These are phyloP conservation scores for Haemorhous mexicanus DNA, from an alignment of 2,113 vertebrate genomes.

Conservation along the genomic window DNA sequence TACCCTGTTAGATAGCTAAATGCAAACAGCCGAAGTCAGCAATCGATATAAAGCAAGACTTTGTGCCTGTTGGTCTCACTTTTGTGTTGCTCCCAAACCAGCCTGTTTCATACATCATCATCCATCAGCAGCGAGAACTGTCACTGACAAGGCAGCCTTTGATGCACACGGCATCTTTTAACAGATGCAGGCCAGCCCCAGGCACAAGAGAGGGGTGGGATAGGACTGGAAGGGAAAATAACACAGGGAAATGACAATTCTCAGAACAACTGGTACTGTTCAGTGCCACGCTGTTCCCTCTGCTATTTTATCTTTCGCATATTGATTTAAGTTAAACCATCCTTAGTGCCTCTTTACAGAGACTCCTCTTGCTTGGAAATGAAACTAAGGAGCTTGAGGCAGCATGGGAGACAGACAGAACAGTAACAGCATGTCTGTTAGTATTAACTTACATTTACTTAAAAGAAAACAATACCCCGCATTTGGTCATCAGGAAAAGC, in stretches of 20 bases:
- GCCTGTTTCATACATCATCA: slow-evolving; percentile 53
- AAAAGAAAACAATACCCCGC: not conserved
- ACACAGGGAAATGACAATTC: not conserved
- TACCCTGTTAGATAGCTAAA: slow-evolving; percentile 55
- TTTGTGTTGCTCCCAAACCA: slow-evolving; percentile 45
- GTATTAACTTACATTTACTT: slow-evolving; percentile 46
- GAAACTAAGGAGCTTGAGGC: not conserved
- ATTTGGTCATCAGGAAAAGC: slow-evolving; percentile 37
- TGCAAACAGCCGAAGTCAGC: slow-evolving; percentile 59
- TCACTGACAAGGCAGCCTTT: slow-evolving; percentile 52
- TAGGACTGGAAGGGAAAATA: not conserved
- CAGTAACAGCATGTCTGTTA: not conserved
- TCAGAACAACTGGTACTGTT: not conserved
- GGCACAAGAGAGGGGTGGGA: not conserved
- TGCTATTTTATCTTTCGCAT: not conserved
- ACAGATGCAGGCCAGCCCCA: slow-evolving; percentile 22
- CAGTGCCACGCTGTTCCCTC: not conserved
- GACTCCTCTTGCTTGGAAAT: not conserved
- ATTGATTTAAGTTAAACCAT: not conserved
- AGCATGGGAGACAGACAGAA: not conserved
- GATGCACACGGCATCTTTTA: slow-evolving; percentile 25
- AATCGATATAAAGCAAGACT: slow-evolving; percentile 62
- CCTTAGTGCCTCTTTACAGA: not conserved
- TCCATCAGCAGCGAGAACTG: slow-evolving; percentile 8
- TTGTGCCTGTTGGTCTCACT: slow-evolving; percentile 54